phyloP scores from a whole-genome alignment of 2,797 vertebrate genomes.

The Pseudocheirus occidentalis region DNA sequence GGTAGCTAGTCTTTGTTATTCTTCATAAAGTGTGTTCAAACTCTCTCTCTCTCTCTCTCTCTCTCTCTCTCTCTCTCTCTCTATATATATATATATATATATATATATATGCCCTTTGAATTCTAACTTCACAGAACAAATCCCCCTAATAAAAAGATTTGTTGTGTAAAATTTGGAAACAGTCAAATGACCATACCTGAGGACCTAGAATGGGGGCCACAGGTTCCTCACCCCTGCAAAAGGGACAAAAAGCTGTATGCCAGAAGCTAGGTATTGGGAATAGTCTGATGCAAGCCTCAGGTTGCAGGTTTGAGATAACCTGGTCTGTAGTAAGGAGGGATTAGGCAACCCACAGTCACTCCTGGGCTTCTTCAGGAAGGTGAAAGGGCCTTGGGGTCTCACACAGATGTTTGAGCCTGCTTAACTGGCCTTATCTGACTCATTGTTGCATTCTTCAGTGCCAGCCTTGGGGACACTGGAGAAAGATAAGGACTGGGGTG shows the following conservation, averaged over 20 bases:
- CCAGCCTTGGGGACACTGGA: background rate
- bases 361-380: background rate
- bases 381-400: background rate
- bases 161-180: too few species aligned
- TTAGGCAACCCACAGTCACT: background rate
- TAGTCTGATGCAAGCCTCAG: background rate
- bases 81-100: too few species aligned
- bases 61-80: too few species aligned
- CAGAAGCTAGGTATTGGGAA: background rate
- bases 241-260: background rate
- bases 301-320: background rate
- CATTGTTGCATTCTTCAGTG: background rate
- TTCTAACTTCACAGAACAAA: too few species aligned
- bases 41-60: too few species aligned
- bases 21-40: background rate
- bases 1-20: background rate
- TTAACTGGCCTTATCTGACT: background rate
- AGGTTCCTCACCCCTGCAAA: too few species aligned
- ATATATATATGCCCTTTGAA: too few species aligned
- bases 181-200: too few species aligned
- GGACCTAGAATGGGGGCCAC: too few species aligned
- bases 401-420: background rate
- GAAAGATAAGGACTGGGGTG: background rate
- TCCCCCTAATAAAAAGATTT: too few species aligned
- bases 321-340: background rate